Evolutionary conservation across 2,797 vertebrate genomes (phyloP).

Genomic region (Halcyon leucocephala): DNA sequence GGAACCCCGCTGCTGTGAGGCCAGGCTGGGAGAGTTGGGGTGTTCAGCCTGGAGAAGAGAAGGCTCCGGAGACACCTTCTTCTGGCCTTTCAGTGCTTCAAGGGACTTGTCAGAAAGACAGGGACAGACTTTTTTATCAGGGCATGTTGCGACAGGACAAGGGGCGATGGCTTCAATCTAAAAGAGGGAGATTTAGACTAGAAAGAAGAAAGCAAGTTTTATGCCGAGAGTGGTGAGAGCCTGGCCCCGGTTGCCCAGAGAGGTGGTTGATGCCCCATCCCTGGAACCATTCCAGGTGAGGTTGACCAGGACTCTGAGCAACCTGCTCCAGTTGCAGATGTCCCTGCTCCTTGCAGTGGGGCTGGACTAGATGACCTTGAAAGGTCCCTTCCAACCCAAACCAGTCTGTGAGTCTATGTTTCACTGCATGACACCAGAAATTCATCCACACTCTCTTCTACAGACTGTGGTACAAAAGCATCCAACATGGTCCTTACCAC

Average conservation of each 20-base stretch:
- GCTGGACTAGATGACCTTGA: not conserved
- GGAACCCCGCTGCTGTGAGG: not conserved
- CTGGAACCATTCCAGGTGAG: not conserved
- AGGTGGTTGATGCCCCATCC: not conserved
- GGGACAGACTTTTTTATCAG: no score
- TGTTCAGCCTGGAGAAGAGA: not conserved
- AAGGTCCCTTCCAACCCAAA: not conserved
- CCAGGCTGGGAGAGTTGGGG: not conserved
- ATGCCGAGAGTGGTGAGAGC: not conserved
- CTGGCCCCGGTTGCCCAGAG: not conserved
- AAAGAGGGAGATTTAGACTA: not conserved
- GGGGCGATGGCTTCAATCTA: not conserved
- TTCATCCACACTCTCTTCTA: not conserved
- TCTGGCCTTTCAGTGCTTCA: no score
- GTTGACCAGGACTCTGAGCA: not conserved
- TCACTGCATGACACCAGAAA: not conserved
- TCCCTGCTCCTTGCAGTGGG: not conserved
- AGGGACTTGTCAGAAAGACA: no score
- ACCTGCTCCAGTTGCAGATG: not conserved
- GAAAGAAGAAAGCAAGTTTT: not conserved
- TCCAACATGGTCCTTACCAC: not conserved
- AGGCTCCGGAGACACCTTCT: not conserved
- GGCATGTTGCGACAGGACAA: no score
- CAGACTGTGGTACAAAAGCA: not conserved
- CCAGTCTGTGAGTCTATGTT: not conserved